Percentiles rank a stretch among this genome's conserved stretches.
Conservation (phyloP, 1,140 invertebrate genomes). For the Myzus persicae region DNA sequence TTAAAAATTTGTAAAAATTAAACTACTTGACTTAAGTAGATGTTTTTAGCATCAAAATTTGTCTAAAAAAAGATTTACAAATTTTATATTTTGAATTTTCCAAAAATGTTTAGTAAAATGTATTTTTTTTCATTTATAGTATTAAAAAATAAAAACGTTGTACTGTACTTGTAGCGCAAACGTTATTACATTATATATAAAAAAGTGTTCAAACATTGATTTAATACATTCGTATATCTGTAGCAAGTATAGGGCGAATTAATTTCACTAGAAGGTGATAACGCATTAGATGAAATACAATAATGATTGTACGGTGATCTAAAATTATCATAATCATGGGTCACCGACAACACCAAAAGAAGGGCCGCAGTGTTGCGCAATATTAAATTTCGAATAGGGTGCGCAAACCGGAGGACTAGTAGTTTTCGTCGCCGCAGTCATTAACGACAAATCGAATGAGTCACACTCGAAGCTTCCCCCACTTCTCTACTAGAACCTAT, state of each 20-base stretch:
- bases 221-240: too few species aligned
- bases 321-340: slow-evolving; percentile 12
- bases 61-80: too few species aligned
- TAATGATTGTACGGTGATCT: background rate
- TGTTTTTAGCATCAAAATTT: too few species aligned
- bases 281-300: background rate
- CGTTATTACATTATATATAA: too few species aligned
- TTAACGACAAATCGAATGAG: slow-evolving; percentile 48
- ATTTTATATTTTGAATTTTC: too few species aligned
- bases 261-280: background rate
- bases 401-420: background rate
- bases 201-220: too few species aligned
- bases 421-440: slow-evolving; percentile 27
- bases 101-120: too few species aligned
- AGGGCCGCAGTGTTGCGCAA: background rate
- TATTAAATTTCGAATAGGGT: background rate
- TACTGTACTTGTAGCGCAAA: too few species aligned
- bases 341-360: background rate
- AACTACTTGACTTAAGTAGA: too few species aligned
- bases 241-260: background rate
- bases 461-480: background rate
- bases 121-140: too few species aligned
- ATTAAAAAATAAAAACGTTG: too few species aligned
- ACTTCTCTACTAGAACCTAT: background rate
- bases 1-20: too few species aligned